Evolutionary conservation across 1,140 invertebrate species (phyloP), one percentile per base, ranked within the genome.

Genomic region (Penaeus vannamei): DNA sequence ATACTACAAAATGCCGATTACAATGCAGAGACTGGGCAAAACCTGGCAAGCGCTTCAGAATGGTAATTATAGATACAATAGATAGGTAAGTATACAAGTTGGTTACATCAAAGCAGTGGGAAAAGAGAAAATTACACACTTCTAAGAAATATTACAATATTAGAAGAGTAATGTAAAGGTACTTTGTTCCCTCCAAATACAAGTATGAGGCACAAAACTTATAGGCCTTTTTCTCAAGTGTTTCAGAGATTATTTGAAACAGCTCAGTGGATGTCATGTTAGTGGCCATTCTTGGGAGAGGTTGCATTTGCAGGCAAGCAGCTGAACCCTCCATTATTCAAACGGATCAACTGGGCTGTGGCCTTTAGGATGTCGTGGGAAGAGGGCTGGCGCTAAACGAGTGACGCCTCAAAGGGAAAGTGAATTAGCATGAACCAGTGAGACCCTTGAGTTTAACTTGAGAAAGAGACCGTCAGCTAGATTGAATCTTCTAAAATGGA

Each of bases 171-270:
- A 86, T 90, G 85, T 86, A 90, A 90, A 86, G 89, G 85, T 90
- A 90, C 89, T 90, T 90, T 90, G 89, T 86, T 90, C 89, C 89
- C 89, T 90, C 85, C 89, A 90, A 90, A 90, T 90, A 87, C 85
- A 87, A 90, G 85, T 86, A 86, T 90, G 89, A 87, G 89, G 89
- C 89, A 90, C 89, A 90, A 84, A 87, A 87, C 85, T 87, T 84
- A 62, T 85, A 90, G 85, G 85, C 80, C 89, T 84, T 90, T 90
- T 87, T 90, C 89, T 90, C 89, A 90, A 87, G 85, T 87, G 89
- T 90, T 90, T 90, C 89, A 84, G 53, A 82, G 61, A 86, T 83
- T 53, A 86, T 80, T 59, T 86, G 85, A 86, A 86, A 84, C 89
- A 84, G 89, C 84, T 83, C 82, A 89, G 53, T 46, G 29, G 82